Percentiles rank a stretch among this genome's conserved stretches.
Evolutionary conservation across 2,888 invertebrate species (phyloP).

Genomic region (Leptopterna dolabrata): DNA sequence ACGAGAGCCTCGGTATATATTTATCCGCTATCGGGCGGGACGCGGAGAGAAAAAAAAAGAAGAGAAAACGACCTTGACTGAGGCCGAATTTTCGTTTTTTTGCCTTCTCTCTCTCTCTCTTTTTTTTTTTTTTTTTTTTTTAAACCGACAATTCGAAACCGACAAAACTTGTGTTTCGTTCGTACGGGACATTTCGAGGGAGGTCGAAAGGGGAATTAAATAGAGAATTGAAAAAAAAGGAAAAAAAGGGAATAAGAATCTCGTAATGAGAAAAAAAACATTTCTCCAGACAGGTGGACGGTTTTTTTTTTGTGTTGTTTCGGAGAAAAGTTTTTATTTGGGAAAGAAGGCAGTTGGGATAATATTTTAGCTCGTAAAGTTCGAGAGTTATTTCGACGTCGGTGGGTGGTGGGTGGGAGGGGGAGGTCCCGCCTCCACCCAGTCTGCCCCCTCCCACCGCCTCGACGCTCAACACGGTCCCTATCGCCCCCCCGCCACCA

Average conservation of each 20-base stretch:
- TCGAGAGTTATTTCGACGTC: conserved; percentile 23
- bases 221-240: neutral
- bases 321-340: conserved; percentile 16
- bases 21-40: neutral
- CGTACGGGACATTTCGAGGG: neutral
- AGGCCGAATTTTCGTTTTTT: neutral
- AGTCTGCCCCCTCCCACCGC: neutral
- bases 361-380: conserved; percentile 49
- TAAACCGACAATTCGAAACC: neutral
- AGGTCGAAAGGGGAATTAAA: neutral
- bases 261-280: neutral
- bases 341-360: conserved; percentile 22
- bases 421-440: neutral
- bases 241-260: neutral
- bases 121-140: too few species aligned
- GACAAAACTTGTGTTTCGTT: neutral
- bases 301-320: neutral
- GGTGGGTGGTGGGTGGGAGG: too few species aligned
- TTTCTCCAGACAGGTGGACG: neutral
- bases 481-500: neutral
- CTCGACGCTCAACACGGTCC: neutral
- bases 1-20: neutral
- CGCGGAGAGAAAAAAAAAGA: neutral
- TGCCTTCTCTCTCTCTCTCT: too few species aligned
- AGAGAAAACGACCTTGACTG: conserved; percentile 1